Base-by-base conservation (phyloP, 2,888 invertebrate genomes). In the Pristionchus japonicus region DNA sequence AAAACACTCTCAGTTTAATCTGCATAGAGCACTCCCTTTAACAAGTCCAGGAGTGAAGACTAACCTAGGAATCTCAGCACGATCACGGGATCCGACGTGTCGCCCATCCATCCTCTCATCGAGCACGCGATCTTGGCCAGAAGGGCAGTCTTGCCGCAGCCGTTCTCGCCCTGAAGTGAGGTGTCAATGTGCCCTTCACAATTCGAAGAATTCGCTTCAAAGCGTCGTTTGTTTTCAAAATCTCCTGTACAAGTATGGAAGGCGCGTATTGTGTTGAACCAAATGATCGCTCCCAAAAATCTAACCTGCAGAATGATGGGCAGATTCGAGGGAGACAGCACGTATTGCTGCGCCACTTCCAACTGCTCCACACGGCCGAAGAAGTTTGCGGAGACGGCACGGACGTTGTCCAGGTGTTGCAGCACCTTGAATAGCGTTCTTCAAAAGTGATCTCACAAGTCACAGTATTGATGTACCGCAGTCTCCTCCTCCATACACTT, bases 71-170 rank as follows among this genome's bases (percentile, higher is more conserved):
- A 98, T 90, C 98, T 96, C 88, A 98, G 96, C 89, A 98, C 96
- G 94, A 97, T 97, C 34, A 98, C 96, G 0, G 98, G 98, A 86
- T 96, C 96, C 1, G 88, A 89, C 9, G 96, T 96, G 37, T 88
- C 89, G 4, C 89, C 89, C 23, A 91, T 88, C 93, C 93, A 93
- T 34, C 86, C 88, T 27, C 93, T 88, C 17, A 90, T 67, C 70
- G 90, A 88, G 6, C 90, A 97, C 0, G 98, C 97, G 89, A 97
- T 97, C 95, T 98, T 98, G 0, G 99, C 97, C 89, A 99, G 95
- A 0, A 99, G 95, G 31, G 98, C 98, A 0, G 99, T 99, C 95
- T 99, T 99, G 0, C 99, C 99, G 94, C 98, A 98, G 70, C 99
- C 99, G 94, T 98, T 97, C 95, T 97, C 97, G 57, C 99, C 99